Percentiles rank a stretch among this genome's conserved stretches.
Evolutionary conservation across 2,113 vertebrate genomes (phyloP).

Genomic region (Percopsis transmontana): DNA sequence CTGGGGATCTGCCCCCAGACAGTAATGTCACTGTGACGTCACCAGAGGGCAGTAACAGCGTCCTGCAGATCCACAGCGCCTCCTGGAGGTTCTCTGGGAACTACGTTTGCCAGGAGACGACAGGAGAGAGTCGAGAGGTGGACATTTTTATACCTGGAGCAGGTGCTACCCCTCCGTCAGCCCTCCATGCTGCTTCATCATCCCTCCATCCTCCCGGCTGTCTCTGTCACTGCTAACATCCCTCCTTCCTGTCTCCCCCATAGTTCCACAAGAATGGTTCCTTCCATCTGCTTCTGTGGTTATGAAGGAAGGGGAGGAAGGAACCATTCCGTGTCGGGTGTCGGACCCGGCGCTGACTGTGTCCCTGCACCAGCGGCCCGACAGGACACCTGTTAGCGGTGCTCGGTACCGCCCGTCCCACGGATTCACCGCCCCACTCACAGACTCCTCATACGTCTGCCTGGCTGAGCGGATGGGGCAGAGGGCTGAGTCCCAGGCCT

Average conservation of each 20-base stretch:
- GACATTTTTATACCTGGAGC: slow-evolving; percentile 89
- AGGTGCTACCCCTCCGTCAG: slow-evolving; percentile 18
- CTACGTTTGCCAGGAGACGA: slow-evolving; percentile 80
- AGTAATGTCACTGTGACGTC: slow-evolving; percentile 41
- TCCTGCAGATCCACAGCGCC: slow-evolving; percentile 78
- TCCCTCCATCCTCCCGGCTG: neutral
- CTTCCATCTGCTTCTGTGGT: slow-evolving; percentile 78
- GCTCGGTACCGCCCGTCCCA: slow-evolving; percentile 75
- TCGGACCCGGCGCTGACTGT: slow-evolving; percentile 85
- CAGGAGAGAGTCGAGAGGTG: slow-evolving; percentile 69
- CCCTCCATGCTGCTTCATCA: no score
- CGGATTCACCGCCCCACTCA: slow-evolving; percentile 87
- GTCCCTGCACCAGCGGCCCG: slow-evolving; percentile 80
- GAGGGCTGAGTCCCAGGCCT: slow-evolving; percentile 80
- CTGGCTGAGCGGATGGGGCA: slow-evolving; percentile 71
- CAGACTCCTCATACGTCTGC: slow-evolving; percentile 88
- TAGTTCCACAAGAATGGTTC: slow-evolving; percentile 87
- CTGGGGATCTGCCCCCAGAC: neutral
- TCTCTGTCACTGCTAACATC: neutral
- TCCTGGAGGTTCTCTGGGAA: slow-evolving; percentile 84
- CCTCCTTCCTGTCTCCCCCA: neutral
- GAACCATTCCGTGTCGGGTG: slow-evolving; percentile 87
- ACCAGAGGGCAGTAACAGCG: slow-evolving; percentile 69
- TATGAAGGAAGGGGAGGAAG: slow-evolving; percentile 78
- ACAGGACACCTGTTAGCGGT: slow-evolving; percentile 59